Conservation (phyloP, 2,888 invertebrate genomes). For the Steromphala cineraria region DNA sequence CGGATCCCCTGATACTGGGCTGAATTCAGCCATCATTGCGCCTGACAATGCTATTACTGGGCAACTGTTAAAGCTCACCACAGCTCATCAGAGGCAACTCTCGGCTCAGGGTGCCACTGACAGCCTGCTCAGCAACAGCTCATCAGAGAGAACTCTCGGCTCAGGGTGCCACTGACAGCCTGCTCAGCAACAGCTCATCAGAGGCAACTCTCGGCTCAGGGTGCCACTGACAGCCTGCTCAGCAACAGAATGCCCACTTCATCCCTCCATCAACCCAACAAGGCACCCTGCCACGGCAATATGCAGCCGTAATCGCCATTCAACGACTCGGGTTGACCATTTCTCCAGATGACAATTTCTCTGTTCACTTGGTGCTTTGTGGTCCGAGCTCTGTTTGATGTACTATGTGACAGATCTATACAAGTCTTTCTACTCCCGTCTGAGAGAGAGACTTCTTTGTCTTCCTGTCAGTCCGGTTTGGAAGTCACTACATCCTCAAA, state of each 20-base stretch:
- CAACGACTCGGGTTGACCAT: neutral
- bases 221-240: neutral
- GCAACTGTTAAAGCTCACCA: constrained; percentile 1
- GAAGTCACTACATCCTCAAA: too few relatives aligned
- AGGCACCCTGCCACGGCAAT: neutral
- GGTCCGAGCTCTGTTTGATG: neutral
- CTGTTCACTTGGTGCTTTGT: neutral
- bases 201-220: neutral
- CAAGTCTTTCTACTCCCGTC: too few relatives aligned
- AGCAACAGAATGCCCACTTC: neutral
- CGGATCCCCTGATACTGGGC: neutral
- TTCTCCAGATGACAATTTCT: neutral
- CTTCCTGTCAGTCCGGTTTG: too few relatives aligned
- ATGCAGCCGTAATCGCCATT: neutral
- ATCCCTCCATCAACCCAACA: neutral
- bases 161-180: neutral
- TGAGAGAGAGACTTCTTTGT: too few relatives aligned
- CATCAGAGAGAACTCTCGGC: neutral
- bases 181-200: neutral
- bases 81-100: neutral
- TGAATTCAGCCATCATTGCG: neutral
- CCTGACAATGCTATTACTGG: constrained; percentile 2
- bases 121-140: neutral
- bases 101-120: neutral
- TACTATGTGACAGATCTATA: too few relatives aligned